Base-by-base conservation (phyloP, 92 coral and sea anemone species). In the Desmophyllum pertusum region DNA sequence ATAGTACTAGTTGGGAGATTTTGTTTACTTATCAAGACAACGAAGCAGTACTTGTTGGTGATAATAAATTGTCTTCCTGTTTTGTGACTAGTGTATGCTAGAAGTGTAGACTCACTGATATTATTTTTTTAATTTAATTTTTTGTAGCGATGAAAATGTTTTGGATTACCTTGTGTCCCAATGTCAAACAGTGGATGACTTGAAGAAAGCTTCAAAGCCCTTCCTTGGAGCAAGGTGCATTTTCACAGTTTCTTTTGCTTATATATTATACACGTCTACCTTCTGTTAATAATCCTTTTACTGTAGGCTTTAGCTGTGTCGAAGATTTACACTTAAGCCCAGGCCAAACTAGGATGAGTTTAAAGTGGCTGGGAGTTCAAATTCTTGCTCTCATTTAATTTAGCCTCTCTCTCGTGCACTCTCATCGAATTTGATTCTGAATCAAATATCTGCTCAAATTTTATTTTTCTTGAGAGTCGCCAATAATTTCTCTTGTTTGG, bases 151-250 rank as follows among this genome's bases (percentile, higher is more conserved):
- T 74, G 85, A 89, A 59, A 92, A 84, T 37, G 83, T 92, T 36
- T 63, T 92, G 63, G 91, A 92, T 27, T 86, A 89, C 73, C 62
- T 97, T 48, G 77, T 87, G 63, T 90, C 89, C 21, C 99, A 97
- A 46, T 97, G 99, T 78, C 92, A 92, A 71, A 88, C 95, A 70
- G 64, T 92, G 41, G 95, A 94, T 31, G 98, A 94, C 66, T 66
- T 87, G 63, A 92, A 89, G 51, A 74, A 63, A 72, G 7, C 76
- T 10, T 11, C 74, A 73, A 81, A 79, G 31, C 87, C 79, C n/a
- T 67, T 41, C 31, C 77, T 81, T 57, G 88, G 85, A 35, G 79
- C 79, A 70, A 80, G 90, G 78, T 87, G 46, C 13, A n/a, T 27
- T 14, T 25, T 42, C 2, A 35, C 2, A 48, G 53, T 48, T 10